Base-by-base conservation (phyloP, 2,797 vertebrate genomes). In the Spatula clypeata region DNA sequence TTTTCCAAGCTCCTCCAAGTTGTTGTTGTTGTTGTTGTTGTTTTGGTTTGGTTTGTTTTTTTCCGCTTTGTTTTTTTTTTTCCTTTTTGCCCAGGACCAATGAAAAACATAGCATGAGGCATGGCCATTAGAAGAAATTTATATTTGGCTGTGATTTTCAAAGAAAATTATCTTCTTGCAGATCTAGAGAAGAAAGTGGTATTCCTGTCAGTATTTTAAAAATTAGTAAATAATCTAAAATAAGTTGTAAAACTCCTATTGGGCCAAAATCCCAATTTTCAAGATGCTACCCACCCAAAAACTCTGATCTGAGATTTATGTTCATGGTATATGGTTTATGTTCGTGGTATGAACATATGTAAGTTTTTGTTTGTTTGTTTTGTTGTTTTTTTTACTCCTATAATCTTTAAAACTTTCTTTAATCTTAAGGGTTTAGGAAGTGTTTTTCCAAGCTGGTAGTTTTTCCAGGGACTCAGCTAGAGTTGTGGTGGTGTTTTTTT, bases 191-290 rank as follows among this genome's bases (percentile, higher is more conserved):
- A 79, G 21, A 61, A 81, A 86, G 74, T 27, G 3, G 1, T 38
- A 51, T 45, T 73, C 31, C 60, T 10, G 5, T 58, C 26, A 57
- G 13, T n/a, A 20, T 47, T 93, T 87, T 61, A 11, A 51, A 92
- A 70, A 27, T n/a, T 54, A 6, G 10, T 31, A 87, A 81, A 84
- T 40, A 0, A 57, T 42, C 21, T 65, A 26, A 86, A 89, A 73
- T 34, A 3, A 70, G 10, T 26, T 69, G 5, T 16, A 76, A 86
- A 74, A 34, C 4, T 70, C 15, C 2, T 17, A 21, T 3, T 27
- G 21, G 29, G 16, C 1, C 1, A 54, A 45, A 32, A 7, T 2
- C 13, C 0, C 1, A 27, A 60, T 12, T 10, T 53, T 9, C 7
- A 13, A 51, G 49, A 26, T 27, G 16, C 13, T 11, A 53, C 24